phyloP scores from a whole-genome alignment of 2,113 vertebrate genomes.

The Cyprinodon brontotheroides region DNA sequence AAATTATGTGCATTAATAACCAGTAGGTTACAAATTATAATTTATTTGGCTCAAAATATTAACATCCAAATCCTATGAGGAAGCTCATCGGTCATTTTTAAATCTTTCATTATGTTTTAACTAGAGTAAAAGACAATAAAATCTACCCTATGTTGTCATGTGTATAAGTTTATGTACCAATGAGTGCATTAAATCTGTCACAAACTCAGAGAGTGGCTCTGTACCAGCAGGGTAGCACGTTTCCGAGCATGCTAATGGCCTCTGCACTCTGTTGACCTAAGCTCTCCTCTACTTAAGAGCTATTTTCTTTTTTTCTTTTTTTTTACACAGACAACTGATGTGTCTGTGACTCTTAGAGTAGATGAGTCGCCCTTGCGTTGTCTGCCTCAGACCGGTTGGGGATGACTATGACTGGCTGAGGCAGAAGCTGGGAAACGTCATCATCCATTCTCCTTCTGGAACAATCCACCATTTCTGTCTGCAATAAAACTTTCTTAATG shows the following conservation, averaged over 20 bases:
- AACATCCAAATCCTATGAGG: too few relatives aligned
- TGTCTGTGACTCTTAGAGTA: slow-evolving; percentile 12
- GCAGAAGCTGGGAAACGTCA: slow-evolving; percentile 9
- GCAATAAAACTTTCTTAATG: neutral
- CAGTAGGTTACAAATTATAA: too few relatives aligned
- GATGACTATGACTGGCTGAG: slow-evolving; percentile 37
- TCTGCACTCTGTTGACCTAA: slow-evolving; percentile 55
- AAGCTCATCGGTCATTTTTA: too few relatives aligned
- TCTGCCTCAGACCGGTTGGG: slow-evolving; percentile 48
- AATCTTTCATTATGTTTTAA: neutral
- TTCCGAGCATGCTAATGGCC: slow-evolving; percentile 21
- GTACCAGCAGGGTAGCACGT: slow-evolving; percentile 10
- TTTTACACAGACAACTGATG: neutral
- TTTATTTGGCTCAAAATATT: too few relatives aligned
- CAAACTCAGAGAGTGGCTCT: slow-evolving; percentile 2
- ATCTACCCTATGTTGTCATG: neutral
- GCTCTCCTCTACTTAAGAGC: slow-evolving; percentile 18
- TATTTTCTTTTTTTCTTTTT: neutral
- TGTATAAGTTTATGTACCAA: neutral
- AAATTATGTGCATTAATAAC: too few relatives aligned
- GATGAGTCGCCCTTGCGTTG: neutral
- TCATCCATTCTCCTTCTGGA: slow-evolving; percentile 2
- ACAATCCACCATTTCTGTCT: neutral
- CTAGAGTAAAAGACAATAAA: neutral
- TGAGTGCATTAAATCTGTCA: neutral